These are phyloP conservation scores for Heterotis niloticus DNA, from an alignment of 2,113 vertebrate species.

Conservation along the genomic window DNA sequence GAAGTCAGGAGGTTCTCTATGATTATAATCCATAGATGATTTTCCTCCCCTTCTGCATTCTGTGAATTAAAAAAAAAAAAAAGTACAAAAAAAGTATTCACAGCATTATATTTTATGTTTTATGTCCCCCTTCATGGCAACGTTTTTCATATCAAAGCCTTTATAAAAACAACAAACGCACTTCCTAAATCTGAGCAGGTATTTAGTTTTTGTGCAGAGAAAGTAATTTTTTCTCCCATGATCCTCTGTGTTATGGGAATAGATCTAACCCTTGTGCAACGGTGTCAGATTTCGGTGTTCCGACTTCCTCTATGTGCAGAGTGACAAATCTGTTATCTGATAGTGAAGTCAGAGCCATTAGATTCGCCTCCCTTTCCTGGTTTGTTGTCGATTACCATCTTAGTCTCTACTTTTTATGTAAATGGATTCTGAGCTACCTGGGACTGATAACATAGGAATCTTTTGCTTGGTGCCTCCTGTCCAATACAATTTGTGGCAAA, in stretches of 20 bases:
- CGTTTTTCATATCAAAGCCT: neutral
- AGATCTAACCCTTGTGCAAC: neutral
- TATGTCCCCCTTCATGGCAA: neutral
- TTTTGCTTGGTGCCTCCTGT: no score
- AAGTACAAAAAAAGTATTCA: no score
- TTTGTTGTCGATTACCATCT: neutral
- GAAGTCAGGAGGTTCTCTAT: no score
- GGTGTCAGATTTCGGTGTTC: neutral
- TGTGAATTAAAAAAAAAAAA: no score
- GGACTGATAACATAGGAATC: no score
- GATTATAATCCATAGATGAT: no score
- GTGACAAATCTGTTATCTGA: conserved; percentile 15
- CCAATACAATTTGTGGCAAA: no score
- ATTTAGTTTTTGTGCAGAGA: neutral
- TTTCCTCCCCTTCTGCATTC: no score
- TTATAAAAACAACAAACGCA: neutral
- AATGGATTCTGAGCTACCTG: neutral
- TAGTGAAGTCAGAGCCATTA: neutral
- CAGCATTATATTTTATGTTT: no score
- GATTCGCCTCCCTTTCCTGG: neutral
- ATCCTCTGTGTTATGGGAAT: neutral
- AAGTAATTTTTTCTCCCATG: neutral
- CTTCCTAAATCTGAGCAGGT: neutral
- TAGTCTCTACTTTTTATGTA: neutral
- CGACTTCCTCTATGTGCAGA: neutral